Evolutionary conservation across 2,888 invertebrate species (phyloP).

Genomic region (Pegoplata infirma): DNA sequence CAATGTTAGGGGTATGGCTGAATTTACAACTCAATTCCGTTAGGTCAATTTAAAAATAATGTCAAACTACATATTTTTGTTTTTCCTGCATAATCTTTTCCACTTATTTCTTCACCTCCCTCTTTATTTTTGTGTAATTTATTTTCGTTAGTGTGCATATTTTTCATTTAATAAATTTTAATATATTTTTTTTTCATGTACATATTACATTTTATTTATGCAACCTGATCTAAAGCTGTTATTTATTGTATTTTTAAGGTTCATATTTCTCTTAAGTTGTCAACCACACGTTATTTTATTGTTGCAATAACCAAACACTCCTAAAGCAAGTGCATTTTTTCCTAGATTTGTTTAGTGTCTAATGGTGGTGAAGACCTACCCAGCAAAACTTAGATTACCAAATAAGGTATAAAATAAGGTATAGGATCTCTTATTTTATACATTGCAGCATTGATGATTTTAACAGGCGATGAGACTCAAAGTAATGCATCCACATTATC

Average conservation of each 20-base stretch:
- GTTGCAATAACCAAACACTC: slow-evolving; percentile 13
- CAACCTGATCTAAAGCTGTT: not conserved
- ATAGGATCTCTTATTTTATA: too few relatives aligned
- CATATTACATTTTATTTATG: not conserved
- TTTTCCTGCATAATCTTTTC: not conserved
- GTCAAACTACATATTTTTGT: too few relatives aligned
- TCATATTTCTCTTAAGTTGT: slow-evolving; percentile 15
- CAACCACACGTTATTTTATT: not conserved
- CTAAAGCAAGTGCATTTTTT: slow-evolving; percentile 17
- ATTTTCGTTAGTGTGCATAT: not conserved
- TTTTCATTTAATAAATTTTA: not conserved
- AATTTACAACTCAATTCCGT: too few relatives aligned
- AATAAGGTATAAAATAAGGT: too few relatives aligned
- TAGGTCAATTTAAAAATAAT: too few relatives aligned
- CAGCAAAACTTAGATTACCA: too few relatives aligned
- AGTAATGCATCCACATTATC: too few relatives aligned
- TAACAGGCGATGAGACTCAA: too few relatives aligned
- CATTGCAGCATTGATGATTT: too few relatives aligned
- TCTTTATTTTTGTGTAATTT: not conserved
- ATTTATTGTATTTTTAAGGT: slow-evolving; percentile 21
- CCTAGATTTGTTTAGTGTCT: slow-evolving; percentile 7
- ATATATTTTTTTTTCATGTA: not conserved
- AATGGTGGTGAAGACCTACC: slow-evolving; percentile 23
- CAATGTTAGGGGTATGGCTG: too few relatives aligned
- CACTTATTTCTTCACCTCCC: not conserved